Evolutionary conservation across 1,140 invertebrate genomes (phyloP).

Genomic region (Pseudachorutes palmiensis): DNA sequence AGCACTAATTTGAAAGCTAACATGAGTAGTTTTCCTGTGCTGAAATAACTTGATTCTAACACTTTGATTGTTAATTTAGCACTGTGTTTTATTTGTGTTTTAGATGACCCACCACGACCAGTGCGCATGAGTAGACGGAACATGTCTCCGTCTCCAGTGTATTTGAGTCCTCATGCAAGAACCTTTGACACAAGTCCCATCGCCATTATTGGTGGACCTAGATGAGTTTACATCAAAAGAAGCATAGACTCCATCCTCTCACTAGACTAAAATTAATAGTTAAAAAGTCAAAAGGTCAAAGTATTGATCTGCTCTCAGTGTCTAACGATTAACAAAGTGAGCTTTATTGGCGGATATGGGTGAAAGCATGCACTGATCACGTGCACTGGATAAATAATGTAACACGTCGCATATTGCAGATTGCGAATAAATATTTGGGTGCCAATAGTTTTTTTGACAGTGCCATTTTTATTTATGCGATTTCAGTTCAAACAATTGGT

Average conservation of each 20-base stretch:
- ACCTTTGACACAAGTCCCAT: slow-evolving; percentile 57
- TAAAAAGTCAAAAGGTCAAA: too few relatives aligned
- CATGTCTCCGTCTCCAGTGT: slow-evolving; percentile 44
- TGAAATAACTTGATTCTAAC: not conserved
- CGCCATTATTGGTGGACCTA: slow-evolving; percentile 60
- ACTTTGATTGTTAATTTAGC: slow-evolving; percentile 4
- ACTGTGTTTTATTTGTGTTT: slow-evolving; percentile 22
- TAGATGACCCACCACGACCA: slow-evolving; percentile 21
- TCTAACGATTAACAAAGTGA: too few relatives aligned
- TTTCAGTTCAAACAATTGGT: too few relatives aligned
- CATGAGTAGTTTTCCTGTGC: not conserved
- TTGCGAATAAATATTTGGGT: too few relatives aligned
- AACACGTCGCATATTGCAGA: too few relatives aligned
- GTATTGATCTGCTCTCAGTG: too few relatives aligned
- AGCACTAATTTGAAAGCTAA: not conserved
- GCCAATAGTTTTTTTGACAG: too few relatives aligned
- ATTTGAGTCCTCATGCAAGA: slow-evolving; percentile 49
- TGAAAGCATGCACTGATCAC: too few relatives aligned
- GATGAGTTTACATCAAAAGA: slow-evolving; percentile 47
- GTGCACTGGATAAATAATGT: too few relatives aligned
- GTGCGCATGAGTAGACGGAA: slow-evolving; percentile 8
- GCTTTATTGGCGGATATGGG: too few relatives aligned
- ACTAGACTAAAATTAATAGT: too few relatives aligned
- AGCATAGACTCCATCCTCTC: slow-evolving; percentile 63
- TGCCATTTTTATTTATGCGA: too few relatives aligned